Evolutionary conservation across 2,888 invertebrate species (phyloP).

Genomic region (Luperina nickerlii): DNA sequence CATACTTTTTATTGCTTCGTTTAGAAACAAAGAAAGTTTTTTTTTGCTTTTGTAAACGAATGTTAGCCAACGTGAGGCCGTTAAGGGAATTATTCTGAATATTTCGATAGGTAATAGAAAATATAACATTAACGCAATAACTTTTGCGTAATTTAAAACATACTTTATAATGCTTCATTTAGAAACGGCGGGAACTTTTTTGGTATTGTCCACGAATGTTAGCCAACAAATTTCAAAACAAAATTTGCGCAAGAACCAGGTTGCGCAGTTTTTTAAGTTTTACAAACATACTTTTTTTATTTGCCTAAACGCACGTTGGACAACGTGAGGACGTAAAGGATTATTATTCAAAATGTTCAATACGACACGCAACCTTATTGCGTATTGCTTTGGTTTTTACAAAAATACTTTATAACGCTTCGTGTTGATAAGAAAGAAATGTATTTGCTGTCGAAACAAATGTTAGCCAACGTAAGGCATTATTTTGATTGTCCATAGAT

Average conservation of each 20-base stretch:
- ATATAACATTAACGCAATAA: background rate
- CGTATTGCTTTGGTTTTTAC: background rate
- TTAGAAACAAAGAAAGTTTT: slow-evolving; percentile 8
- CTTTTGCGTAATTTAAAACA: background rate
- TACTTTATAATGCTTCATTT: slow-evolving; percentile 28
- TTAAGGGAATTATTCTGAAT: background rate
- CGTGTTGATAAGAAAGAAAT: background rate
- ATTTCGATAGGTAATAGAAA: background rate
- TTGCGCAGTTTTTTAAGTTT: background rate
- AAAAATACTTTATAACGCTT: background rate
- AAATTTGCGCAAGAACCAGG: background rate
- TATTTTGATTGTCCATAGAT: background rate
- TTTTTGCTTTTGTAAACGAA: slow-evolving; percentile 12
- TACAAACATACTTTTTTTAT: slow-evolving; percentile 10
- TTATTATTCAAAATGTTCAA: background rate
- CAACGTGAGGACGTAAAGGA: background rate
- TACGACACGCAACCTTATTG: background rate
- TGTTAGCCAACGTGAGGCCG: slow-evolving; percentile 29
- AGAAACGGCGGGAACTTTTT: background rate
- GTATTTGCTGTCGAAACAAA: background rate
- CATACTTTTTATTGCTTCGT: slow-evolving; percentile 42
- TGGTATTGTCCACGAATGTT: background rate
- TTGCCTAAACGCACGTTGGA: background rate
- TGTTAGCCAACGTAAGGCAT: background rate
- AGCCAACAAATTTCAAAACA: background rate